phyloP scores from a whole-genome alignment of 2,797 vertebrate species.

The Rhinophrynus dorsalis region DNA sequence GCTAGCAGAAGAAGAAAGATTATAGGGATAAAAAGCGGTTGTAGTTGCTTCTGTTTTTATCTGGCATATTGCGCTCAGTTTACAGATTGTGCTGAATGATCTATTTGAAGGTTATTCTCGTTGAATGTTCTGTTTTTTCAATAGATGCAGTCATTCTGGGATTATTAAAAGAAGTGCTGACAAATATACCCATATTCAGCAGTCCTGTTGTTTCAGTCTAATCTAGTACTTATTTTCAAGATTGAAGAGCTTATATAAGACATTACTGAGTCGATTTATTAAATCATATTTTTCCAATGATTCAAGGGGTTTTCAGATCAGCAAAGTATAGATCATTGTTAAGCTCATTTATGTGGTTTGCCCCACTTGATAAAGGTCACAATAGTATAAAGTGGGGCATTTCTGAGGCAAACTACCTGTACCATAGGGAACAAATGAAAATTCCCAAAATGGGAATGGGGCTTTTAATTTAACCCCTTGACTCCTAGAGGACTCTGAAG shows the following conservation, averaged over 20 bases:
- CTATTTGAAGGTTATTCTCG: slow-evolving; percentile 50
- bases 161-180: slow-evolving; percentile 50
- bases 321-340: background rate
- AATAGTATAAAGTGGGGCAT: no score
- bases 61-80: slow-evolving; percentile 36
- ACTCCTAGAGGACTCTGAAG: no score
- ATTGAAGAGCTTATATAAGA: slow-evolving; percentile 31
- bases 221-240: slow-evolving; percentile 32
- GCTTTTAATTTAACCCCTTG: no score
- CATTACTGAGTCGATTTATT: slow-evolving; percentile 22
- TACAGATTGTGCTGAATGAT: slow-evolving; percentile 18
- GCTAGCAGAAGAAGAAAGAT: slow-evolving; percentile 55
- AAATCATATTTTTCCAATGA: slow-evolving; percentile 17
- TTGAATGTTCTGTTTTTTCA: slow-evolving; percentile 32
- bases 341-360: background rate
- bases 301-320: background rate
- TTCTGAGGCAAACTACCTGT: no score
- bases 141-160: slow-evolving; percentile 46
- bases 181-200: slow-evolving; percentile 45
- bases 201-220: slow-evolving; percentile 40
- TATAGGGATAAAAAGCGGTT: slow-evolving; percentile 49
- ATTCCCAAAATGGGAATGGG: no score
- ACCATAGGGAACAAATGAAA: no score
- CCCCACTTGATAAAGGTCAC: background rate
- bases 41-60: slow-evolving; percentile 44